These are phyloP conservation scores for Pyrocephalus nanus DNA, from an alignment of 2,797 vertebrate species.

Conservation along the genomic window DNA sequence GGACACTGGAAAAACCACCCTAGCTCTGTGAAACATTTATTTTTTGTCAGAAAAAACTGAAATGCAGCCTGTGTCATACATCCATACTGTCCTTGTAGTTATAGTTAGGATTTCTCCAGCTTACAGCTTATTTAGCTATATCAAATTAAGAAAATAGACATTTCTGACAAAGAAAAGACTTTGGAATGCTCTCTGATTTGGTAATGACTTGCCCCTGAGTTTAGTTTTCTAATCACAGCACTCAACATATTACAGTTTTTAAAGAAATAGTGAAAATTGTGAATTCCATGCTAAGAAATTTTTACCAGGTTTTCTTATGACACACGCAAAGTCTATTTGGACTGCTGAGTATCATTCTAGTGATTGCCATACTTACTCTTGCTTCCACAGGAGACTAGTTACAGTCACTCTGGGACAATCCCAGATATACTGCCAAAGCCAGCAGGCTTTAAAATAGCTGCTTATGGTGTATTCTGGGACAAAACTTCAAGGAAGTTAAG, in stretches of 20 bases:
- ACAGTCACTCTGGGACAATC: background rate
- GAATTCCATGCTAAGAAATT: slow-evolving; percentile 7
- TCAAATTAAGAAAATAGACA: background rate
- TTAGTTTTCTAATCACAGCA: background rate
- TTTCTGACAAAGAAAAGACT: background rate
- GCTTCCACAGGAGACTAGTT: background rate
- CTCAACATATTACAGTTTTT: background rate
- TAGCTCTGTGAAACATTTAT: background rate
- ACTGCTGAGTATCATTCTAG: background rate
- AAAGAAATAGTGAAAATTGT: background rate
- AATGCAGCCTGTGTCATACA: background rate
- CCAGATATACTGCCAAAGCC: background rate
- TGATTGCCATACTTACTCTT: background rate
- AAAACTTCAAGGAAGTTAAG: background rate
- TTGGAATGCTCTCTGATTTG: background rate
- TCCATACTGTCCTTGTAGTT: background rate
- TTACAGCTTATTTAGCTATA: background rate
- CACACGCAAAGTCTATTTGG: background rate
- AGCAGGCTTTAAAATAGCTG: background rate
- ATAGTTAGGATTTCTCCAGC: background rate
- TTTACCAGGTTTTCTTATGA: background rate
- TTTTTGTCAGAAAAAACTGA: background rate
- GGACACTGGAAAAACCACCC: background rate
- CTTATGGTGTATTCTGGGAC: background rate
- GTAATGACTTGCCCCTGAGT: background rate